A percentile compares a stretch with the other conserved stretches of the same genome.
phyloP scores from a whole-genome alignment of 2,888 invertebrate species.

The Lottia gigantea region DNA sequence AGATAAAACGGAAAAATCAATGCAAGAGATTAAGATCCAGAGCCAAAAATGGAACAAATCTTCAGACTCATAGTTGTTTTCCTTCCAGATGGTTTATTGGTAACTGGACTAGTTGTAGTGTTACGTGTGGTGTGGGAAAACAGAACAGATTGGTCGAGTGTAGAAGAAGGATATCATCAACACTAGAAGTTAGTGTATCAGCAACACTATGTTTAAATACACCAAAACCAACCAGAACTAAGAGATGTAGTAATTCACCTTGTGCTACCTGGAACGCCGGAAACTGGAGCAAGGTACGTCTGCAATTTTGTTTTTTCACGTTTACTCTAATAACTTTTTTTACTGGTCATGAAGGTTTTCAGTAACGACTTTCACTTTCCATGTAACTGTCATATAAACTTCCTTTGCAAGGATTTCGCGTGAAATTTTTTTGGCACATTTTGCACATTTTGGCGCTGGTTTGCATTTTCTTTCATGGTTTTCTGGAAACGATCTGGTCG shows the following conservation, averaged over 20 bases:
- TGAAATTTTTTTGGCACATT: too few species aligned
- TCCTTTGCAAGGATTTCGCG: too few species aligned
- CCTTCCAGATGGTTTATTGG: conserved; percentile 78
- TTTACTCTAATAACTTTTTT: too few species aligned
- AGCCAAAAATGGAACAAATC: conserved; percentile 69
- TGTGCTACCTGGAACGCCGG: conserved; percentile 72
- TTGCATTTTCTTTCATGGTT: too few species aligned
- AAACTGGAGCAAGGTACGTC: conserved; percentile 73
- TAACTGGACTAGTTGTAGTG: conserved; percentile 84
- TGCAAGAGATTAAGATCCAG: too few species aligned
- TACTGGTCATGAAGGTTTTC: too few species aligned
- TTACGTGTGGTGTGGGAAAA: conserved; percentile 80
- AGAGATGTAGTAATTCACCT: conserved; percentile 52
- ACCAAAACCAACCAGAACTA: conserved; percentile 65
- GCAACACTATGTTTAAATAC: conserved; percentile 74
- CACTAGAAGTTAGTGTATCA: conserved; percentile 73
- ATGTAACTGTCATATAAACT: too few species aligned
- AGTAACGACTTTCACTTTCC: too few species aligned
- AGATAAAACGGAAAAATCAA: too few species aligned
- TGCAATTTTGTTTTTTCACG: too few species aligned
- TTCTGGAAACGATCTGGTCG: too few species aligned
- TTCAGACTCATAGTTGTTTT: background rate
- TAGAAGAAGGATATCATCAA: conserved; percentile 74
- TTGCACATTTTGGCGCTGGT: too few species aligned
- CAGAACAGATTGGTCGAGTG: conserved; percentile 83